phyloP scores from a whole-genome alignment of 2,113 vertebrate genomes.

The Gavialis gangeticus region DNA sequence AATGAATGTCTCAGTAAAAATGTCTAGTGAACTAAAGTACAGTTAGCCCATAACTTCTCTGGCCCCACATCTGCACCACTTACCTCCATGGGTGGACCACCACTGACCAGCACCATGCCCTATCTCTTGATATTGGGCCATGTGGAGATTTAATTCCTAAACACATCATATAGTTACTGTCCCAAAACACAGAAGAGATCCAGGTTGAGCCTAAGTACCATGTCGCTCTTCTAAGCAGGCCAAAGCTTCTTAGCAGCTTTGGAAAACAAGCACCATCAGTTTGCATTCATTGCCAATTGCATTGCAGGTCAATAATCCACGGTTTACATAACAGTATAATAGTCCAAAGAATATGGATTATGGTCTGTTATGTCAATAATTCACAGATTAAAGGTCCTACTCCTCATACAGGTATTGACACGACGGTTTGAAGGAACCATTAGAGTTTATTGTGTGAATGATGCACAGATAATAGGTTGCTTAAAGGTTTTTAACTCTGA shows the following conservation, averaged over 20 bases:
- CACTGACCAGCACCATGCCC: not conserved
- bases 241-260: not conserved
- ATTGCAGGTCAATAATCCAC: not conserved
- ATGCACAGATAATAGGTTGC: not conserved
- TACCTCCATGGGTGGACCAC: not conserved
- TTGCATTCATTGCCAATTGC: not conserved
- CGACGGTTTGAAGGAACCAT: not conserved
- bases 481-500: not conserved
- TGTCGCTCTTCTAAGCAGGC: not conserved
- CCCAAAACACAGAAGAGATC: not conserved
- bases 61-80: not conserved
- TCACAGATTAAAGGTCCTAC: slow-evolving; percentile 27
- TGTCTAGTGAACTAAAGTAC: not conserved
- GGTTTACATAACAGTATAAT: not conserved
- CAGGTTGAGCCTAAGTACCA: not conserved
- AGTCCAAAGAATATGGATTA: not conserved
- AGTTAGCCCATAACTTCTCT: not conserved
- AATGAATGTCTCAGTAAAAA: not conserved
- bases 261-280: not conserved
- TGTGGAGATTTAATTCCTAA: not conserved
- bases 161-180: not conserved
- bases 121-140: not conserved
- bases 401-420: not conserved
- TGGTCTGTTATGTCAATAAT: not conserved
- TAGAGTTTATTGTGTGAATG: not conserved